phyloP scores from a whole-genome alignment of 2,888 invertebrate species.

The Patella pellucida region DNA sequence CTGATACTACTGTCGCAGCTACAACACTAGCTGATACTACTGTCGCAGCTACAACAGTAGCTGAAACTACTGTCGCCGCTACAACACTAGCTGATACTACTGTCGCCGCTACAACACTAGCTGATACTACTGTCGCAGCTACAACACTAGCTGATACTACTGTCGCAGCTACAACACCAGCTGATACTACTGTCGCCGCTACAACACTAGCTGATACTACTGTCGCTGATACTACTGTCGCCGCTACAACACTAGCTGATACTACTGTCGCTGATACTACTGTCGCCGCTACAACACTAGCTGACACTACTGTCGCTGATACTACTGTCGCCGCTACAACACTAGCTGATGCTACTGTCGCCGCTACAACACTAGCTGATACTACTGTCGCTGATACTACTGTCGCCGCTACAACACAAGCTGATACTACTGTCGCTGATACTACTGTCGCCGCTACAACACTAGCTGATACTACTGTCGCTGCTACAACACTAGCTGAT shows the following conservation, averaged over 20 bases:
- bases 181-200: neutral
- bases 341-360: neutral
- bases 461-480: no score
- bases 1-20: no score
- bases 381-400: neutral
- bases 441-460: neutral
- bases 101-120: no score
- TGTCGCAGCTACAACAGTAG: neutral
- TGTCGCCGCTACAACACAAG: no score
- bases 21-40: neutral
- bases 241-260: neutral
- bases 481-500: no score
- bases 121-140: no score
- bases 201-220: neutral
- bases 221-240: no score
- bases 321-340: neutral
- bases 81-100: neutral
- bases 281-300: neutral
- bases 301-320: neutral
- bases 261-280: neutral
- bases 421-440: neutral
- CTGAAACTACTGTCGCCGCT: neutral
- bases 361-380: neutral
- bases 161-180: neutral
- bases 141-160: no score